phyloP scores from a whole-genome alignment of 2,888 invertebrate genomes.

The Yponomeuta cagnagella region DNA sequence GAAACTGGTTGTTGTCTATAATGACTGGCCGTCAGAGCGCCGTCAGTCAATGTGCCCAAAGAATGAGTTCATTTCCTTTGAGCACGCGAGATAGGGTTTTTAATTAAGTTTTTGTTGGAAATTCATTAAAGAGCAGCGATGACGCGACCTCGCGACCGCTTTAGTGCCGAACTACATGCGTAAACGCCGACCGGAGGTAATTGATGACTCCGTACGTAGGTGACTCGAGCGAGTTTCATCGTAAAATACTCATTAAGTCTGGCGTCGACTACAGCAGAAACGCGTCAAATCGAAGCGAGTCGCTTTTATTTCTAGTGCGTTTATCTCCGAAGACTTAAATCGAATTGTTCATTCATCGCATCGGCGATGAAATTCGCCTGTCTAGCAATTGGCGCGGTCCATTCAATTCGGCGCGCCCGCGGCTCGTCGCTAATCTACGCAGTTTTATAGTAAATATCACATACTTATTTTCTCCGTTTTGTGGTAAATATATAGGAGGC shows the following conservation, averaged over 20 bases:
- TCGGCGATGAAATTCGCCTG: too few relatives aligned
- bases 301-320: too few relatives aligned
- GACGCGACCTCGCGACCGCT: slow-evolving; percentile 39
- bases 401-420: too few relatives aligned
- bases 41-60: slow-evolving; percentile 68
- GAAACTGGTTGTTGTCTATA: slow-evolving; percentile 48
- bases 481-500: too few relatives aligned
- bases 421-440: too few relatives aligned
- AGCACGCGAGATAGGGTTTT: slow-evolving; percentile 73
- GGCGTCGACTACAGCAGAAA: too few relatives aligned
- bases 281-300: too few relatives aligned
- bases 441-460: too few relatives aligned
- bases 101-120: slow-evolving; percentile 76
- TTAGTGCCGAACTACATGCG: slow-evolving; percentile 43
- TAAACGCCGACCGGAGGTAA: slow-evolving; percentile 54
- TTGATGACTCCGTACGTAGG: slow-evolving; percentile 47
- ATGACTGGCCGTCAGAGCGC: slow-evolving; percentile 66
- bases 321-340: too few relatives aligned
- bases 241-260: slow-evolving; percentile 17
- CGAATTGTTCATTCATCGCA: too few relatives aligned
- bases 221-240: slow-evolving; percentile 15
- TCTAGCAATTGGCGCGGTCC: too few relatives aligned
- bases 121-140: slow-evolving; percentile 66
- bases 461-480: too few relatives aligned
- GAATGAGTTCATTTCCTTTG: slow-evolving; percentile 76